A percentile compares a stretch with the other conserved stretches of the same genome.
phyloP scores from a whole-genome alignment of 23 tunicate species.

The Ciona savignyi region DNA sequence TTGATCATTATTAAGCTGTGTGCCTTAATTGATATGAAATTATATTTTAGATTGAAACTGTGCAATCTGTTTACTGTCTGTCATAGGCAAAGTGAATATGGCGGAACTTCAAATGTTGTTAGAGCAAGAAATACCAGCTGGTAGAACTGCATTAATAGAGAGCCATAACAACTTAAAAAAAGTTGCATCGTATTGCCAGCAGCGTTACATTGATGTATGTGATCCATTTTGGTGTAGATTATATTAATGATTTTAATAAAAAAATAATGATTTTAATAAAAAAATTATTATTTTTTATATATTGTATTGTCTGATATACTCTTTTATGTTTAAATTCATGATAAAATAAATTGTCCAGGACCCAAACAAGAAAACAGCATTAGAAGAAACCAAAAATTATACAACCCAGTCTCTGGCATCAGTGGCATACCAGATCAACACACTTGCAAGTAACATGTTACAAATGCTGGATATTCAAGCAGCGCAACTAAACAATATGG shows the following conservation, averaged over 20 bases:
- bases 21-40: too few relatives aligned
- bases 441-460: constrained; percentile 92
- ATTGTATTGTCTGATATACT: too few relatives aligned
- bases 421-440: constrained; percentile 96
- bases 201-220: constrained; percentile 73
- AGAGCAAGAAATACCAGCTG: constrained; percentile 80
- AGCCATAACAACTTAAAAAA: constrained; percentile 78
- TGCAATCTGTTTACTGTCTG: too few relatives aligned
- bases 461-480: constrained; percentile 93
- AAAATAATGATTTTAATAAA: neutral
- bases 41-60: too few relatives aligned
- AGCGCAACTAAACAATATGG: constrained; percentile 86
- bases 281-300: too few relatives aligned
- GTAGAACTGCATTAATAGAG: constrained; percentile 65
- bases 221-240: too few relatives aligned
- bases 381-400: constrained; percentile 93
- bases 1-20: too few relatives aligned
- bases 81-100: constrained; percentile 23
- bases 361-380: constrained; percentile 71
- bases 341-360: constrained; percentile 56
- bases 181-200: constrained; percentile 89
- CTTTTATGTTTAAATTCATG: too few relatives aligned
- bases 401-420: constrained; percentile 98
- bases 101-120: constrained; percentile 69
- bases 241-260: too few relatives aligned